A percentile compares a stretch with the other conserved stretches of the same genome.
Evolutionary conservation across 2,113 vertebrate genomes (phyloP).

Genomic region (Neolamprologus fasciatus): DNA sequence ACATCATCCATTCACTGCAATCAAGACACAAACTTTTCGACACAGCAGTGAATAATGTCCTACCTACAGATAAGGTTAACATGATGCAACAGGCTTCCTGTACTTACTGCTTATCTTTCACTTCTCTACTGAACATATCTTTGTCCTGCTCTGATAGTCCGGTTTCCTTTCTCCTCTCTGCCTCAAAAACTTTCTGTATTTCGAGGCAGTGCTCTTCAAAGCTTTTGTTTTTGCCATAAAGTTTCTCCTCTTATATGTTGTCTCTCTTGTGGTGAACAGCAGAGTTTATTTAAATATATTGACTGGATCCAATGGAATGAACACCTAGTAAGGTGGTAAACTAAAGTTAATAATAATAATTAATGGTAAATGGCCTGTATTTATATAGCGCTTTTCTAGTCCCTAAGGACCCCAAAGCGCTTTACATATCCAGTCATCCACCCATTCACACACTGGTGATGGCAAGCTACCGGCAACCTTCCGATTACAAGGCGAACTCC

Average conservation of each 20-base stretch:
- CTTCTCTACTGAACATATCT: neutral
- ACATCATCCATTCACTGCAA: neutral
- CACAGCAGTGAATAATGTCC: neutral
- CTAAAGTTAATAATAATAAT: neutral
- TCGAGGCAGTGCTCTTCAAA: neutral
- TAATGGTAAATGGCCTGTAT: too few species aligned
- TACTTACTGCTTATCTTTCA: neutral
- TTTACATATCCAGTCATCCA: too few species aligned
- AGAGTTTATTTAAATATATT: neutral
- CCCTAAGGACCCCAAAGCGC: too few species aligned
- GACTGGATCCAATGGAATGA: neutral
- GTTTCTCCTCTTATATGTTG: neutral
- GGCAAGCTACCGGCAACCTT: too few species aligned
- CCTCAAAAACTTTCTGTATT: neutral
- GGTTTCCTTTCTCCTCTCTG: neutral
- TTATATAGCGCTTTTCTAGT: too few species aligned
- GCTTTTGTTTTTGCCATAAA: neutral
- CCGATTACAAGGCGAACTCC: too few species aligned
- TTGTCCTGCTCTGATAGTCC: neutral
- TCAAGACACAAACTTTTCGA: neutral
- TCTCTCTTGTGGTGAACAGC: neutral
- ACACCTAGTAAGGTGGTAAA: neutral
- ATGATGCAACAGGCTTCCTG: neutral
- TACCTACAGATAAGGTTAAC: neutral
- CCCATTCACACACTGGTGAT: too few species aligned